Evolutionary conservation across 2,888 invertebrate genomes (phyloP).

Genomic region (Nasonia oneida): DNA sequence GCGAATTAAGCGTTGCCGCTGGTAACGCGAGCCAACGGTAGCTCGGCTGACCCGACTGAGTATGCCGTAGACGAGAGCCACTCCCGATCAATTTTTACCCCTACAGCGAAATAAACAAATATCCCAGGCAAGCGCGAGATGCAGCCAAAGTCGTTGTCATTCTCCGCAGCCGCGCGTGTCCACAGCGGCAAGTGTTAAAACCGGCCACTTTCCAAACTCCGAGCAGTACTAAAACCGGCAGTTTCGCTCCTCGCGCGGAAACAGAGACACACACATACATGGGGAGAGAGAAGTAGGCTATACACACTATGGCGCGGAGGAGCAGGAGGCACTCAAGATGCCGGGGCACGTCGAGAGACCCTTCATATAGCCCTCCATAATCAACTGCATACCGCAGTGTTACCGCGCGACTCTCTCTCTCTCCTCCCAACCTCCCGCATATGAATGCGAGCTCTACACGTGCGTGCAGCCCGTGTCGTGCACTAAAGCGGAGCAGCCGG

Average conservation of each 20-base stretch:
- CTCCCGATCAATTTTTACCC: neutral
- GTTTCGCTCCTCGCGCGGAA: neutral
- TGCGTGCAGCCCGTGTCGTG: constrained; percentile 12
- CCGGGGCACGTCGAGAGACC: constrained; percentile 78
- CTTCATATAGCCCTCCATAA: constrained; percentile 79
- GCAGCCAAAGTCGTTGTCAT: neutral
- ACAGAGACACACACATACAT: neutral
- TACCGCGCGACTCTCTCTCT: constrained; percentile 60
- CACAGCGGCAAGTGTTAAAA: constrained; percentile 34
- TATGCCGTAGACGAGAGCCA: neutral
- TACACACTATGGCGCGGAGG: neutral
- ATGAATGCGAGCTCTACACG: constrained; percentile 39
- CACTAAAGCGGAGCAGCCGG: constrained; percentile 21
- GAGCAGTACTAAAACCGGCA: constrained; percentile 27
- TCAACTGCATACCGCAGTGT: constrained; percentile 79
- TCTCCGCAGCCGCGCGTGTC: too few species aligned
- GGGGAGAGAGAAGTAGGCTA: constrained; percentile 50
- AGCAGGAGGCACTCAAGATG: constrained; percentile 76
- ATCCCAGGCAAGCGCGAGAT: neutral
- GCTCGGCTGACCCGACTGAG: neutral
- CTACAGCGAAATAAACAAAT: neutral
- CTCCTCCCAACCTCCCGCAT: constrained; percentile 37
- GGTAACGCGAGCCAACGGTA: constrained; percentile 6
- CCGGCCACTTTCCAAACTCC: constrained; percentile 37
- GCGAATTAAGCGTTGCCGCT: constrained; percentile 43